Percentiles rank a stretch among this genome's conserved stretches.
Conservation (phyloP, 1,140 invertebrate genomes). For the Bilobella aurantiaca region DNA sequence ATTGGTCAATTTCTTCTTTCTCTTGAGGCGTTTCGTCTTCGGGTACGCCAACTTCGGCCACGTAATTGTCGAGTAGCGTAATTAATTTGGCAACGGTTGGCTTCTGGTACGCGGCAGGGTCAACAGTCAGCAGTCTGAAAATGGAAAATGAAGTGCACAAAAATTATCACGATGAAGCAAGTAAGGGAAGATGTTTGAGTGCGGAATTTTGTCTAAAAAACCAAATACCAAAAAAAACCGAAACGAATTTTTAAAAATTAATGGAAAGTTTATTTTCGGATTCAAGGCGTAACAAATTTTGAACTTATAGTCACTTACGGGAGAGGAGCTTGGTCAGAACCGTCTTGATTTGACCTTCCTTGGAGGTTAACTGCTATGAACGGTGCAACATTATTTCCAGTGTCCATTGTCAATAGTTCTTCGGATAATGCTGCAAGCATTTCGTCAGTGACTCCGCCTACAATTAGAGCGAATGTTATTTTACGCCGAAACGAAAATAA, state of each 20-base stretch:
- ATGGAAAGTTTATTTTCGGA: no score
- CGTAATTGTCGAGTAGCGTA: conserved; percentile 35
- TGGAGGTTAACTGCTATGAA: conserved; percentile 58
- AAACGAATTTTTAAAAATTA: not conserved
- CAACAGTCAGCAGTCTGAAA: conserved; percentile 25
- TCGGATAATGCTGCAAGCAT: conserved; percentile 58
- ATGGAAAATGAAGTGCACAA: not conserved
- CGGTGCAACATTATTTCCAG: conserved; percentile 52
- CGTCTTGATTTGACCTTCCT: conserved; percentile 53
- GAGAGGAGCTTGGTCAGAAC: conserved; percentile 55
- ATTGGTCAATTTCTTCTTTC: conserved; percentile 41
- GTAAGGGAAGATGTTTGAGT: no score
- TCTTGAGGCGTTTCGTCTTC: conserved; percentile 43
- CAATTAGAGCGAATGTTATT: not conserved
- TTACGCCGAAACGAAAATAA: not conserved
- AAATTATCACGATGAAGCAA: no score
- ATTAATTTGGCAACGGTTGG: conserved; percentile 24
- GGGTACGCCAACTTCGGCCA: conserved; percentile 35
- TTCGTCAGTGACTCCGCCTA: conserved; percentile 43
- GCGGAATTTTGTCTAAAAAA: no score
- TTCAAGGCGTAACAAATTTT: no score
- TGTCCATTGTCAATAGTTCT: conserved; percentile 56
- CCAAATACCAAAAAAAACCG: no score
- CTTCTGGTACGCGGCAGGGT: conserved; percentile 13
- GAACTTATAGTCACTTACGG: conserved; percentile 49